Evolutionary conservation across 2,113 vertebrate species (phyloP).

Genomic region (Etia nguti): DNA sequence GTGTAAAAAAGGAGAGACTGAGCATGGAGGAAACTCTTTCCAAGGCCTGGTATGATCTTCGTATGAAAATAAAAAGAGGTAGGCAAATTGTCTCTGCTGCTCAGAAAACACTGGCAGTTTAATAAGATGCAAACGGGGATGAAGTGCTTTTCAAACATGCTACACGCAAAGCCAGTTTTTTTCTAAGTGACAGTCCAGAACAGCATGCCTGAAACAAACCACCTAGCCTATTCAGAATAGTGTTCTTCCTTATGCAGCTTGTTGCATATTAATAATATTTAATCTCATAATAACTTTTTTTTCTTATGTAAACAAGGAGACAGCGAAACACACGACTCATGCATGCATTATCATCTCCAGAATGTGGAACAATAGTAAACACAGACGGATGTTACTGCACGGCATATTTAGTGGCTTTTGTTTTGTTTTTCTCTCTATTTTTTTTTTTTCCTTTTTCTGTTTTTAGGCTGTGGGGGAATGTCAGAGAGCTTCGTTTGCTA

Average conservation of each 20-base stretch:
- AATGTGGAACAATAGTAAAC: slow-evolving; percentile 39
- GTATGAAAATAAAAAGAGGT: slow-evolving; percentile 57
- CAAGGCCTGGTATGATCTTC: slow-evolving; percentile 39
- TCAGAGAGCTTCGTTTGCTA: slow-evolving; percentile 2
- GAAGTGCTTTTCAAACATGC: slow-evolving; percentile 40
- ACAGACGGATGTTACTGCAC: slow-evolving; percentile 53
- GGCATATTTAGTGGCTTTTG: slow-evolving; percentile 20
- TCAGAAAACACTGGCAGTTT: slow-evolving; percentile 1
- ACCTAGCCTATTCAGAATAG: slow-evolving; percentile 7
- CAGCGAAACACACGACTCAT: slow-evolving; percentile 44
- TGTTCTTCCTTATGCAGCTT: slow-evolving; percentile 3
- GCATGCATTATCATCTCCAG: slow-evolving; percentile 54
- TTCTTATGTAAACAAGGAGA: slow-evolving; percentile 41
- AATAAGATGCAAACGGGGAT: slow-evolving; percentile 19
- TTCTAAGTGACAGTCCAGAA: slow-evolving; percentile 22
- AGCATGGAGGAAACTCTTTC: slow-evolving; percentile 19
- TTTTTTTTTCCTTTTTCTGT: neutral
- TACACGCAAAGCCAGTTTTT: slow-evolving; percentile 20
- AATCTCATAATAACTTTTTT: slow-evolving; percentile 7
- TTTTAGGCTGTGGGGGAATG: neutral
- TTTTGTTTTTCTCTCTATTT: neutral
- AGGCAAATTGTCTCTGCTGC: slow-evolving; percentile 39
- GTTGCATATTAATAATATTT: slow-evolving; percentile 41
- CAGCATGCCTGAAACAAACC: slow-evolving; percentile 40
- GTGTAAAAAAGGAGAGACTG: slow-evolving; percentile 29